Percentiles rank a stretch among this genome's conserved stretches.
Evolutionary conservation across 2,113 vertebrate species (phyloP).

Genomic region (Hippocampus mohnikei): DNA sequence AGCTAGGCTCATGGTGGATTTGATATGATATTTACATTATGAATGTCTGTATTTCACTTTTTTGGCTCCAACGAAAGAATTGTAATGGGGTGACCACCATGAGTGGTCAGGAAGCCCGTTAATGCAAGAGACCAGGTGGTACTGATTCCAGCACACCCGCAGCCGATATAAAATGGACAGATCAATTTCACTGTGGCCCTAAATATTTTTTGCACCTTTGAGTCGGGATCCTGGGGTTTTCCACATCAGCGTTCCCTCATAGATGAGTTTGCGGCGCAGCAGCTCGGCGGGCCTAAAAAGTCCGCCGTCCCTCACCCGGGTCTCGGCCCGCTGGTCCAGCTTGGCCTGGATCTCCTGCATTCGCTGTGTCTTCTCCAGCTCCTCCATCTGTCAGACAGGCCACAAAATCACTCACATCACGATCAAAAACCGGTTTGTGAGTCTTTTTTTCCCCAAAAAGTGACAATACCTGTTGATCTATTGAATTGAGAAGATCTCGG

Average conservation of each 20-base stretch:
- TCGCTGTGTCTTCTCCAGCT: conserved; percentile 78
- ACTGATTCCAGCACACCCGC: neutral
- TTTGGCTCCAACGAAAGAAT: too few relatives aligned
- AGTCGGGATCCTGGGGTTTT: conserved; percentile 79
- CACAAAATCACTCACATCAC: neutral
- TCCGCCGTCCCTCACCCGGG: conserved; percentile 67
- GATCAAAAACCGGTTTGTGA: neutral
- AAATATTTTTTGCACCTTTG: conserved; percentile 73
- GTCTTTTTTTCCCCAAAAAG: neutral
- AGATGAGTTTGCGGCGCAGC: conserved; percentile 79
- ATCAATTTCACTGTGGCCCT: neutral
- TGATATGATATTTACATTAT: too few relatives aligned
- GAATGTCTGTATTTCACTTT: too few relatives aligned
- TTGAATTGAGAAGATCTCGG: conserved; percentile 79
- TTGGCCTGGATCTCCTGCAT: conserved; percentile 83
- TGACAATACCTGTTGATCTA: conserved; percentile 80
- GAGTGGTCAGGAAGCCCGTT: too few relatives aligned
- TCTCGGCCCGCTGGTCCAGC: conserved; percentile 74
- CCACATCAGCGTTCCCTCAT: conserved; percentile 85
- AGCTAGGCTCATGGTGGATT: too few relatives aligned
- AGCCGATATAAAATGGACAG: neutral
- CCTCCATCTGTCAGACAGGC: conserved; percentile 71
- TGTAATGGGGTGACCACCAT: too few relatives aligned
- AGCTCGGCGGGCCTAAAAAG: conserved; percentile 81
- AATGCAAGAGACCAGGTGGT: neutral